Base-by-base conservation (phyloP, 2,888 invertebrate species). In the Pollenia amentaria region DNA sequence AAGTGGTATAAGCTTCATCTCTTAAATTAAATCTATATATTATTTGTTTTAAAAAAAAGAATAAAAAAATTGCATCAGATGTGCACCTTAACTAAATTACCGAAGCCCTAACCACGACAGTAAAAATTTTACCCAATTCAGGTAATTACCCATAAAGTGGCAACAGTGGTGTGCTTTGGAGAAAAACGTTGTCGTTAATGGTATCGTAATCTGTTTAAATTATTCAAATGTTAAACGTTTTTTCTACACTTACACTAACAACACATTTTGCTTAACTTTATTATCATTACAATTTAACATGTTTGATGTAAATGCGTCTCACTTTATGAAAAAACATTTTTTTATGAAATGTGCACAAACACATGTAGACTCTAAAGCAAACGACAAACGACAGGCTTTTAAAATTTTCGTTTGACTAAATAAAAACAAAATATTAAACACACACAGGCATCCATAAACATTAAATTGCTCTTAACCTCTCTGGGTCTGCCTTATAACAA, bases 251-350 rank as follows among this genome's bases (percentile, higher is more conserved):
- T 53, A 9, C 53, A 18, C 18, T 14, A 11, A 14, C 14, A 21
- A 9, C n/a, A 48, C 67, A 67, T 67, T 67, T 48, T 8, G 4
- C 29, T 67, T 29, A 67, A 67, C 46, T 29, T 48, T 67, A 48
- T 48, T 48, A 48, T 29, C 29, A 48, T 65, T 12, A 29, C 44
- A 29, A 46, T 48, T 67, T 29, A 16, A 48, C 9, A 48, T 29
- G 21, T 29, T 44, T 21, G 21, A 29, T 12, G 0, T 18, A 21
- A 64, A 14, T 64, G 44, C 18, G 11, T 18, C 38, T 9, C n/a
- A 40, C 3, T 21, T 18, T 8, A 64, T 44, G 8, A 53, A 53
- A 16, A 16, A 16, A 53, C 53, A 53, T 18, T 53, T 16, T 18
- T 7, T 9, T 51, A 7, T 18, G 9, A 53, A 53, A 10, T 14